A percentile compares a stretch with the other conserved stretches of the same genome.
Evolutionary conservation across 2,797 vertebrate species (phyloP).

Genomic region (Scolopax rusticola): DNA sequence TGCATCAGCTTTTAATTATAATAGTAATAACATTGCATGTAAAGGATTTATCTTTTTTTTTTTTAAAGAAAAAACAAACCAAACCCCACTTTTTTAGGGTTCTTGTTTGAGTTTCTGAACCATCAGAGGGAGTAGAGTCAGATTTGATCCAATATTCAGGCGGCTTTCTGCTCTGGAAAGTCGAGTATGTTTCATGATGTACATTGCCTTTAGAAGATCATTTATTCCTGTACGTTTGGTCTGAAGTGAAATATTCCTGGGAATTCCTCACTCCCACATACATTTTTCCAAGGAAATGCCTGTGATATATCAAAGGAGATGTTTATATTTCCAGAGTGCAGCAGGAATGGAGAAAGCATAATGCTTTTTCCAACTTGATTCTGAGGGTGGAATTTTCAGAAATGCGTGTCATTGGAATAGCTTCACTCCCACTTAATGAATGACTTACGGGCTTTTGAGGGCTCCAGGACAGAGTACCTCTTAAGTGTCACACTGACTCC

Average conservation of each 20-base stretch:
- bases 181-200: not conserved
- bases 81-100: not conserved
- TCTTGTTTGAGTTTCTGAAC: not conserved
- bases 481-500: not conserved
- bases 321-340: not conserved
- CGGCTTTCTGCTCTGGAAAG: not conserved
- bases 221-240: not conserved
- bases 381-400: not conserved
- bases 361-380: not conserved
- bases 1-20: not conserved
- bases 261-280: not conserved
- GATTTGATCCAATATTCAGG: not conserved
- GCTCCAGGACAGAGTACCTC: not conserved
- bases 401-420: not conserved
- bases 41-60: not conserved
- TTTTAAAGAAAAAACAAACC: not conserved
- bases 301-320: not conserved
- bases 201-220: not conserved
- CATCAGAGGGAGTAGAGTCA: not conserved
- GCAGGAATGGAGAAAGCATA: not conserved
- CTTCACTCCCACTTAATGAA: not conserved
- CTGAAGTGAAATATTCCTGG: slow-evolving; percentile 17
- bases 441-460: not conserved
- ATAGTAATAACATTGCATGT: not conserved
- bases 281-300: not conserved